These are phyloP conservation scores for Bombus difficillimus DNA, from an alignment of 1,140 invertebrate genomes.

Conservation along the genomic window DNA sequence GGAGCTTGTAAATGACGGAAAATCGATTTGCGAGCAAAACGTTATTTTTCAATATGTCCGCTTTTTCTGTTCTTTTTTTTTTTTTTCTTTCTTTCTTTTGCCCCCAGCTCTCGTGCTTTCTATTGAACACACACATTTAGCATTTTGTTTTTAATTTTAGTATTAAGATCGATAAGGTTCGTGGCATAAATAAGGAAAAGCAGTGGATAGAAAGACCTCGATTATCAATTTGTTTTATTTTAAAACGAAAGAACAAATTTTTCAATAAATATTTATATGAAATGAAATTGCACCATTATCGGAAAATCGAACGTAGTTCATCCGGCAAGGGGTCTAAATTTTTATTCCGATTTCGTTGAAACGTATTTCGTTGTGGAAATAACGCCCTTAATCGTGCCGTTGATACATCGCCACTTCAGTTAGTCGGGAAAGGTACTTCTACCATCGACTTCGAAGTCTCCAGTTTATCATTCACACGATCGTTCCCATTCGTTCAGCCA, in stretches of 20 bases:
- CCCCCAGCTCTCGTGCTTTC: not conserved
- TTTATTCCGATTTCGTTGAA: not conserved
- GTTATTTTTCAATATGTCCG: conserved; percentile 23
- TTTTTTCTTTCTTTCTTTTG: no score
- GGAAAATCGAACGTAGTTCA: not conserved
- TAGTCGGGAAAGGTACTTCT: conserved; percentile 4
- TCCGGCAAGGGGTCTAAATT: not conserved
- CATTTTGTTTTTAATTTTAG: conserved; percentile 10
- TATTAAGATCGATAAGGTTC: not conserved
- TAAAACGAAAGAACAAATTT: no score
- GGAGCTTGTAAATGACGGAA: conserved; percentile 30
- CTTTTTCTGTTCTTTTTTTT: not conserved
- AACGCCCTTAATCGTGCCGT: not conserved
- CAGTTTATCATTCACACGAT: conserved; percentile 49
- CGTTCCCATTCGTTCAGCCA: conserved; percentile 45
- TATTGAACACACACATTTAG: not conserved
- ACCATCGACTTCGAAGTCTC: conserved; percentile 20
- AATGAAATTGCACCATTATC: no score
- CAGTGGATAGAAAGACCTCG: no score
- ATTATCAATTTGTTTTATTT: not conserved
- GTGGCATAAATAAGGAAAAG: not conserved
- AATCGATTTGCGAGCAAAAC: conserved; percentile 27
- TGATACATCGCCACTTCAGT: not conserved
- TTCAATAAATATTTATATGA: no score
- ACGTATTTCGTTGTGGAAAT: not conserved